These are phyloP conservation scores for Poeciliopsis infans DNA, from an alignment of 2,797 vertebrate species.

Conservation along the genomic window DNA sequence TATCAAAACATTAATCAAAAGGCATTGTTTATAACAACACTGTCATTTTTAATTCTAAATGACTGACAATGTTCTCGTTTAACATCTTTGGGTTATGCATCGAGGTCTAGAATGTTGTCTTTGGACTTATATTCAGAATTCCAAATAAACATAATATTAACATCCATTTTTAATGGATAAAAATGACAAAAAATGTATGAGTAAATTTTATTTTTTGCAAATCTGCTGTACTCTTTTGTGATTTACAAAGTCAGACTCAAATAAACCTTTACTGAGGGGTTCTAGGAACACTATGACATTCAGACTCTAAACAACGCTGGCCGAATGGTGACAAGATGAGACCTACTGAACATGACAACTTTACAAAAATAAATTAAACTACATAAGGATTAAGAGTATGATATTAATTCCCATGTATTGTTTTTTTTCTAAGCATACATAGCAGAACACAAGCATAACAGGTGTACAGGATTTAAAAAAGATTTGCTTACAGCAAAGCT, in stretches of 20 bases:
- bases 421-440: background rate
- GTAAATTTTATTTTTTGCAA: background rate
- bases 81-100: background rate
- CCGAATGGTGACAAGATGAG: constrained; percentile 1
- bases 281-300: constrained; percentile 27
- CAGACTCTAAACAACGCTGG: constrained; percentile 10
- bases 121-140: too few species aligned
- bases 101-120: background rate
- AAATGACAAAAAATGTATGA: too few species aligned
- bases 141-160: background rate
- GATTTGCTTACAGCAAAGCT: constrained; percentile 26
- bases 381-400: background rate
- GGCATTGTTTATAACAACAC: background rate
- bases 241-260: background rate
- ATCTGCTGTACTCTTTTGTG: background rate
- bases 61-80: background rate
- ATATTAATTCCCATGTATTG: background rate
- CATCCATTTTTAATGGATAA: background rate
- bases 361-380: background rate
- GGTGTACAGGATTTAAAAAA: constrained; percentile 24
- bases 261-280: background rate
- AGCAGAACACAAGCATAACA: constrained; percentile 6
- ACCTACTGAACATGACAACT: background rate
- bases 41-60: background rate
- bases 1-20: background rate